These are phyloP conservation scores for Cephalotes varians DNA, from an alignment of 2,888 invertebrate genomes.

Conservation along the genomic window DNA sequence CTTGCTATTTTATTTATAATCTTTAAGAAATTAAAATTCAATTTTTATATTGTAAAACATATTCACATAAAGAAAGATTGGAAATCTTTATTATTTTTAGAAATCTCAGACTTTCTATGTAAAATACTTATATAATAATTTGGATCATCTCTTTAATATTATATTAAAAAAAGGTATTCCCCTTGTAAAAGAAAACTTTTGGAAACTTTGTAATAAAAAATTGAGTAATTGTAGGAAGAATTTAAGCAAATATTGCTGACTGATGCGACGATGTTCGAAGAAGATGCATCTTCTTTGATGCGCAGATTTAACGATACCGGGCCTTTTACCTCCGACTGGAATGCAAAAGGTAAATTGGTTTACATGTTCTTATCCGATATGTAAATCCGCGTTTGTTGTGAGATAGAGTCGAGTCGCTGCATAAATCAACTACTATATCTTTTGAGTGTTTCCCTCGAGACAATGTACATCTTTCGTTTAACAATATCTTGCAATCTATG, in stretches of 20 bases:
- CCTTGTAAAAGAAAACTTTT: conserved; percentile 28
- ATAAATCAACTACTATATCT: conserved; percentile 36
- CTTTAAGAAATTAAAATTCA: background rate
- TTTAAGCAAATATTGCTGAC: conserved; percentile 91
- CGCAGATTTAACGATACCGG: conserved; percentile 90
- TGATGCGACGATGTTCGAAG: conserved; percentile 91
- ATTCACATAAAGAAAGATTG: background rate
- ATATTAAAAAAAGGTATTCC: conserved; percentile 89
- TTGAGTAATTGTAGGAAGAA: conserved; percentile 86
- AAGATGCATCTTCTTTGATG: conserved; percentile 89
- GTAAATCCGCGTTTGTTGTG: conserved; percentile 4
- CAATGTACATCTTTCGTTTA: background rate
- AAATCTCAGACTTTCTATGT: background rate
- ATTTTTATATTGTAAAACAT: background rate
- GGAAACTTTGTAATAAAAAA: conserved; percentile 30
- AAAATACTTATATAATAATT: background rate
- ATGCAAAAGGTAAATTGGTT: conserved; percentile 72
- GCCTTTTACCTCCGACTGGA: conserved; percentile 89
- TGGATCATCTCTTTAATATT: background rate
- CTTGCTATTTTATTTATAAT: background rate
- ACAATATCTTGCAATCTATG: conserved; percentile 1
- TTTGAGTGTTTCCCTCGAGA: background rate
- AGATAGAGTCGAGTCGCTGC: conserved; percentile 1
- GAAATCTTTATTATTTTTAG: too few relatives aligned
- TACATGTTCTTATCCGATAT: conserved; percentile 2